Evolutionary conservation across 2,113 vertebrate genomes (phyloP).

Genomic region (Micromys minutus): DNA sequence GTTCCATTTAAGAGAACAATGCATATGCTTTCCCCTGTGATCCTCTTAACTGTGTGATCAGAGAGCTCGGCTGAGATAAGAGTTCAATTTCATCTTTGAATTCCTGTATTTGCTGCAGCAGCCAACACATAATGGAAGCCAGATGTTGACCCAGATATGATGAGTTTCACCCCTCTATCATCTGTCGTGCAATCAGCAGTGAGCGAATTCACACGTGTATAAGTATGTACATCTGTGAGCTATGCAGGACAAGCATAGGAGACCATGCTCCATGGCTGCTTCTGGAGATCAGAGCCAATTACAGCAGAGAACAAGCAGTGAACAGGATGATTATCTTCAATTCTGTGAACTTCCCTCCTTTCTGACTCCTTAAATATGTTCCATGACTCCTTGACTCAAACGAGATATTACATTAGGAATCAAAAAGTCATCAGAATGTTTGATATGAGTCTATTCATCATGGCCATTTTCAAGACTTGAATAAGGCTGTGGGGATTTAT

Average conservation of each 20-base stretch:
- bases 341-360: background rate
- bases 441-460: conserved; percentile 34
- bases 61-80: conserved; percentile 30
- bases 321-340: conserved; percentile 5
- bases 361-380: conserved; percentile 35
- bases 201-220: background rate
- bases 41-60: background rate
- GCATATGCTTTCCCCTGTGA: background rate
- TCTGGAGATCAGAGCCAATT: conserved; percentile 29
- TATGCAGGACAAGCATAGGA: background rate
- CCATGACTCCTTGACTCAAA: conserved; percentile 32
- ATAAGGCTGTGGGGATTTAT: conserved; percentile 26
- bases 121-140: conserved; percentile 69
- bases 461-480: conserved; percentile 19
- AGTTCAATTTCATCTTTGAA: conserved; percentile 36
- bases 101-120: conserved; percentile 40
- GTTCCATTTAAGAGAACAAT: background rate
- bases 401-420: conserved; percentile 9
- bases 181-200: conserved; percentile 10
- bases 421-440: conserved; percentile 60
- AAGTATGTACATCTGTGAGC: background rate
- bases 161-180: conserved; percentile 41
- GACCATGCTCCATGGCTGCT: background rate
- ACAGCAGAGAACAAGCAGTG: background rate
- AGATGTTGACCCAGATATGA: conserved; percentile 72